Base-by-base conservation (phyloP, 1,140 invertebrate genomes). In the Choristoneura fumiferana region DNA sequence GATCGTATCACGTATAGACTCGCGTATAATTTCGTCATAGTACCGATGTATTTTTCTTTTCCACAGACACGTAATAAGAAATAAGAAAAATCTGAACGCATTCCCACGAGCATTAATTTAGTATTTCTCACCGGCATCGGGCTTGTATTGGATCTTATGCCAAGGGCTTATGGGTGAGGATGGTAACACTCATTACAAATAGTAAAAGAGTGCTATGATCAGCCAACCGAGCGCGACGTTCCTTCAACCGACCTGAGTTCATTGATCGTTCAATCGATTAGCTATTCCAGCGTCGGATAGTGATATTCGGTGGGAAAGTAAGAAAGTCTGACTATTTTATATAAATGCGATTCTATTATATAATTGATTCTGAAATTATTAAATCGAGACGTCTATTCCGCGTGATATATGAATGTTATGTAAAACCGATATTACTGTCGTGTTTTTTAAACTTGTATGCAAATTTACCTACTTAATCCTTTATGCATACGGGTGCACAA, bases 241-340 rank as follows among this genome's bases (percentile, higher is more conserved):
- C 80, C 63, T 86, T 87, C 78, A 86, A 79, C n/a, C n/a, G n/a
- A n/a, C 78, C 78, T 55, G 57, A 72, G 83, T 81, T 84, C 81
- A 82, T 78, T 76, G 81, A 60, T 76, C 81, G 71, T 67, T 12
- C 68, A 76, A 78, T 78, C 53, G 40, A 45, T 76, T 78, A 69
- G 71, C 54, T 43, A 40, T 33, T 40, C 35, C 38, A 60, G 57
- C 70, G 74, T 75, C 65, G 37, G 56, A 69, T 72, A 29, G 66
- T n/a, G n/a, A 65, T 69, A 69, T 67, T 71, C 66, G 67, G 71
- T 80, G 71, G 71, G 75, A 80, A 78, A 76, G 68, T 76, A 71
- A 64, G 74, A 76, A 73, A 73, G 65, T 57, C 57, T 45, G 18
- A 33, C 22, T 29, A 29, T 29, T 29, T 29, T 29, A 43, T 17